phyloP scores from a whole-genome alignment of 1,140 invertebrate genomes.

The Akabosia matsudoensis region DNA sequence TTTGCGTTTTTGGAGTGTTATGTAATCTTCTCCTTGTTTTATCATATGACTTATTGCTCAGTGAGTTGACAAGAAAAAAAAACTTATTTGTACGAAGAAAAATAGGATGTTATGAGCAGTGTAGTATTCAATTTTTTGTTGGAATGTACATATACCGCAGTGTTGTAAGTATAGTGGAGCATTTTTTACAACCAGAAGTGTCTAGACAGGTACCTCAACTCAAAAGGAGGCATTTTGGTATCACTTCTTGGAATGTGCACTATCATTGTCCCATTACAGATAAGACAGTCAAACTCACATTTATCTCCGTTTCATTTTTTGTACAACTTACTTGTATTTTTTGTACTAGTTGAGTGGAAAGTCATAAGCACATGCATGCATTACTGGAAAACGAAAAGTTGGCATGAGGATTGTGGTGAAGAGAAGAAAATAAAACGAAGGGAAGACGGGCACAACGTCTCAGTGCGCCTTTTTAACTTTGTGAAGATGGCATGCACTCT shows the following conservation, averaged over 20 bases:
- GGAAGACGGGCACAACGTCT: not conserved
- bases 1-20: no score
- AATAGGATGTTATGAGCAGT: no score
- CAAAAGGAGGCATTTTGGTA: not conserved
- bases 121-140: not conserved
- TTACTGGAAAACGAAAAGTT: not conserved
- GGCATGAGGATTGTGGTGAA: not conserved
- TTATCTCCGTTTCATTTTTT: conserved; percentile 12
- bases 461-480: not conserved
- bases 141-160: not conserved
- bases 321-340: not conserved
- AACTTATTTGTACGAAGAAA: no score
- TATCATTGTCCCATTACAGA: conserved; percentile 25
- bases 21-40: no score
- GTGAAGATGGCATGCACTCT: not conserved
- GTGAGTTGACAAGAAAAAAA: no score
- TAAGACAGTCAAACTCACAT: conserved; percentile 14
- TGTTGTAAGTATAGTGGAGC: not conserved
- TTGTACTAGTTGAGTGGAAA: not conserved
- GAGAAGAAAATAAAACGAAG: not conserved
- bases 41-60: not conserved
- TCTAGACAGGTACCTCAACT: not conserved
- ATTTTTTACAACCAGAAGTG: not conserved
- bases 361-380: not conserved
- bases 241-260: conserved; percentile 12